Conservation (phyloP, 2,888 invertebrate species). For the Himalopsyche kuldschensis region DNA sequence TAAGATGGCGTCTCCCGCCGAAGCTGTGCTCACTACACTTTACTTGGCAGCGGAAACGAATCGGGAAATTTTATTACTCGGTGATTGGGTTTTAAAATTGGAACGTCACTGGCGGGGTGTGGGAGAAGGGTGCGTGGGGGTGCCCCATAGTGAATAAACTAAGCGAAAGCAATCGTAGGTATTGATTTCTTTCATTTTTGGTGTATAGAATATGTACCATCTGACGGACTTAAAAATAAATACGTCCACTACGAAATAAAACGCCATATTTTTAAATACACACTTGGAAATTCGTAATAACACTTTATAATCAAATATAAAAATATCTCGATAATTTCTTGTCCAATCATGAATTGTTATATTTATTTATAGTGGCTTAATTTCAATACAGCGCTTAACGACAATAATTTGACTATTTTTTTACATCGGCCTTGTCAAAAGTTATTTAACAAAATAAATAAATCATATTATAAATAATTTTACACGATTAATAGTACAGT, state of each 20-base stretch:
- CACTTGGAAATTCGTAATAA: background rate
- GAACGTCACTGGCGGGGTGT: conserved; percentile 6
- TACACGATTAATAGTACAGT: too few relatives aligned
- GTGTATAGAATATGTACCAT: background rate
- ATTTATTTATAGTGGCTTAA: too few relatives aligned
- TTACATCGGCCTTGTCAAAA: too few relatives aligned
- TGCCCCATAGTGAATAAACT: conserved; percentile 4
- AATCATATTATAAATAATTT: too few relatives aligned
- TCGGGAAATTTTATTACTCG: conserved; percentile 32
- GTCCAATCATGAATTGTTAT: too few relatives aligned
- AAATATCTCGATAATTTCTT: too few relatives aligned
- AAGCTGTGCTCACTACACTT: background rate
- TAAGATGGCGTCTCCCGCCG: background rate
- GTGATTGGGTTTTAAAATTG: conserved; percentile 35
- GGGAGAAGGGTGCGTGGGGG: background rate
- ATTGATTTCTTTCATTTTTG: background rate
- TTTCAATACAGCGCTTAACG: too few relatives aligned
- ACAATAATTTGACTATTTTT: too few relatives aligned
- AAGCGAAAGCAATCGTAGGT: background rate
- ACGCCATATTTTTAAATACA: background rate
- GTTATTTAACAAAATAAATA: too few relatives aligned
- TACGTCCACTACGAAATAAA: background rate
- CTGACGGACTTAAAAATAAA: background rate
- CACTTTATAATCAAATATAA: too few relatives aligned
- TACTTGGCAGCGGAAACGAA: conserved; percentile 12